Evolutionary conservation across 35 echinoderm and acorn worm species (phyloP), one percentile per base, ranked within the genome.

Genomic region (Acanthaster planci): DNA sequence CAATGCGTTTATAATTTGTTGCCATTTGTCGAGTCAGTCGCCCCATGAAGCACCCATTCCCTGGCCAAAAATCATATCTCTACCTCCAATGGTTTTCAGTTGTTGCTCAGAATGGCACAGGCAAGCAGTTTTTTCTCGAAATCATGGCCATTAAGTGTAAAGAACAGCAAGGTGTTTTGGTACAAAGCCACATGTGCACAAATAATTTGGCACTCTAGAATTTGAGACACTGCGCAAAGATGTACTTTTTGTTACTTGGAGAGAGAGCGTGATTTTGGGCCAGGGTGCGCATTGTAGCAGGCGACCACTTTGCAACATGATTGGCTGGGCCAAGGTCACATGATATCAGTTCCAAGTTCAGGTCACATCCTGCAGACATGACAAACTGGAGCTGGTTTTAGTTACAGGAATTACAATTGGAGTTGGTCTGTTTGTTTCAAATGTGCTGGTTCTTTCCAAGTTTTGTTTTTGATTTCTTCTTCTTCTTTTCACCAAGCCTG

Each of bases 401-500:
- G n/a, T n/a, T n/a, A n/a, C n/a, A n/a, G n/a, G n/a, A n/a, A n/a
- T n/a, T n/a, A n/a, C n/a, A n/a, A n/a, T n/a, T n/a, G n/a, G n/a
- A n/a, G n/a, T n/a, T n/a, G n/a, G n/a, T n/a, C n/a, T n/a, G n/a
- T n/a, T n/a, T n/a, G n/a, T n/a, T n/a, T n/a, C n/a, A n/a, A 6
- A 60, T 60, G 44, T 84, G 82, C 39, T 60, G n/a, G n/a, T 38
- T 40, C 31, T 59, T 21, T 6, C 18, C 21, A 19, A 57, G 17
- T 68, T 84, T 40, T 84, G n/a, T n/a, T 86, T 51, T 77, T 86
- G 26, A 76, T 47, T 75, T 76, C n/a, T n/a, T 16, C 1, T 86
- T 86, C 47, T 77, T 27, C 76, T 86, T 67, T 26, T 44, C 18
- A 79, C 86, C 77, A 80, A 88, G 86, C 86, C 86, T 88, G 86